Base-by-base conservation (phyloP, 2,113 vertebrate species). In the Entosphenus tridentatus region DNA sequence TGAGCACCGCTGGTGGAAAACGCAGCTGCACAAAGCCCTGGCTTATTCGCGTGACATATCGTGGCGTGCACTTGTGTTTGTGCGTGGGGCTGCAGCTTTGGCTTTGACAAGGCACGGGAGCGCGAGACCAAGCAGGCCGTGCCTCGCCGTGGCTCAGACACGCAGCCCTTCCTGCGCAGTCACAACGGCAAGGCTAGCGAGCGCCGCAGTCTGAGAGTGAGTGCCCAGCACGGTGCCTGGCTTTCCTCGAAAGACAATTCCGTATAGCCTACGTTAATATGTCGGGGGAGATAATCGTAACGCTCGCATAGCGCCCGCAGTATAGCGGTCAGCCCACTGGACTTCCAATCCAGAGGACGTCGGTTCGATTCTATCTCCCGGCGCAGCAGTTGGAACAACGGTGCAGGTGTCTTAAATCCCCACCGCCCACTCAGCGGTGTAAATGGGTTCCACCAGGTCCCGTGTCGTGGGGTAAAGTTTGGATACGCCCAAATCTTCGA, bases 161-260 rank as follows among this genome's bases (percentile, higher is more conserved):
- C n/a, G n/a, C 62, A 65, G 62, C 62, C 62, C 21, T 65, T 65
- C 62, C 62, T 65, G 62, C 62, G 62, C n/a, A 65, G 21, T 65
- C n/a, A 16, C 62, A 65, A 65, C 10, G 62, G 62, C 21, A n/a
- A 21, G 10, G 21, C n/a, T 21, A 16, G n/a, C n/a, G 62, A 65
- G 21, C 62, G 62, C 62, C 62, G 62, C 21, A 65, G 62, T 21
- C 10, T 65, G 21, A n/a, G 62, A 65, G 62, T 65, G 21, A 65
- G 62, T 65, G n/a, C 21, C n/a, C 62, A 16, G n/a, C 21, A n/a
- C n/a, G 62, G 8, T 65, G 10, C n/a, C 9, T 9, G 21, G 9
- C 8, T 16, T 65, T 8, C n/a, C n/a, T 16, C 21, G 62, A 10
- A 16, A 21, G 21, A 65, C 62, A 11, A 11, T 65, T 65, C n/a